These are phyloP conservation scores for Empis livida DNA, from an alignment of 2,888 invertebrate species.

Conservation along the genomic window DNA sequence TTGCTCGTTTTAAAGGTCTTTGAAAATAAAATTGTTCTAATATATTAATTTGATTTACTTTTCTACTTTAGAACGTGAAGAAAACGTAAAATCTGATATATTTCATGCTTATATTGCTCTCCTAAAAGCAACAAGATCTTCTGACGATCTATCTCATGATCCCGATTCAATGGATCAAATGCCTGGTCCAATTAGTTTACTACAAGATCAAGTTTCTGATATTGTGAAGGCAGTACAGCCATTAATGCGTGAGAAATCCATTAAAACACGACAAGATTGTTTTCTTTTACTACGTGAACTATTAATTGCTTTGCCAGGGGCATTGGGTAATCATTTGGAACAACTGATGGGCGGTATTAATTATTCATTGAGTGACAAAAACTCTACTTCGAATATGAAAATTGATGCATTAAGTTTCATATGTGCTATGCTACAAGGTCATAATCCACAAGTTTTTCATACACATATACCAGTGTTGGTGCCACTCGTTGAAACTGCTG, in stretches of 20 bases:
- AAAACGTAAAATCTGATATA: conserved; percentile 97
- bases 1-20: conserved; percentile 79
- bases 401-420: conserved; percentile 93
- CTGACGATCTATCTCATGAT: conserved; percentile 47
- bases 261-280: conserved; percentile 84
- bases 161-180: conserved; percentile 59
- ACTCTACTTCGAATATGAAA: conserved; percentile 94
- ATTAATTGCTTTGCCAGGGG: conserved; percentile 77
- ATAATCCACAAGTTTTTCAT: conserved; percentile 51
- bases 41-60: conserved; percentile 7
- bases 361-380: conserved; percentile 80
- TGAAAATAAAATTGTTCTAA: neutral
- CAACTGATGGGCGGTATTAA: conserved; percentile 79
- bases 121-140: conserved; percentile 75
- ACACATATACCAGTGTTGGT: conserved; percentile 64
- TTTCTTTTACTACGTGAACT: conserved; percentile 84
- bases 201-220: conserved; percentile 49
- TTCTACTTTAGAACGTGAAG: conserved; percentile 73
- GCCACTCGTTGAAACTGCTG: conserved; percentile 76
- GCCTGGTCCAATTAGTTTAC: conserved; percentile 52
- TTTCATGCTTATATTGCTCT: conserved; percentile 93
- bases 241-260: conserved; percentile 71
- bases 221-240: conserved; percentile 84
- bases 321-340: conserved; percentile 71
- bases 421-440: conserved; percentile 30